Evolutionary conservation across 2,888 invertebrate species (phyloP).

Genomic region (Corbicula japonica): DNA sequence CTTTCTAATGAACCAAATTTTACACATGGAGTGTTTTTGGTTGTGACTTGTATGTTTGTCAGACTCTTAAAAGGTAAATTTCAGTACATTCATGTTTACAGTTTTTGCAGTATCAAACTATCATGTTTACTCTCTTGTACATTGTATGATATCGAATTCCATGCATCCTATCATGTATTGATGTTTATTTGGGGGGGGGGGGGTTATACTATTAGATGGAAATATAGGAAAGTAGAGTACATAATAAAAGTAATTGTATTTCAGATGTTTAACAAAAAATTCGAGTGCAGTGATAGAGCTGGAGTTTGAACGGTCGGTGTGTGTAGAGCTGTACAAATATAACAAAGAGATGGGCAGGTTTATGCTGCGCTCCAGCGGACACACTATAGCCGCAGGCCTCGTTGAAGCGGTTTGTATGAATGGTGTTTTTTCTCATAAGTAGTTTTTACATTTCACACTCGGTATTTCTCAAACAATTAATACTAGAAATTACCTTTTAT

Average conservation of each 20-base stretch:
- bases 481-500: no score
- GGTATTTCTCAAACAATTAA: no score
- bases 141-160: background rate
- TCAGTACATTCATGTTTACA: background rate
- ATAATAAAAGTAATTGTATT: constrained; percentile 32
- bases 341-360: constrained; percentile 97
- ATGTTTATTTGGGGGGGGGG: background rate
- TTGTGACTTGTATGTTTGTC: no score
- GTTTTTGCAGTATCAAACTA: background rate
- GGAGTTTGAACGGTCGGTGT: constrained; percentile 93
- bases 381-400: constrained; percentile 98
- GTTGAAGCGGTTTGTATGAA: constrained; percentile 88
- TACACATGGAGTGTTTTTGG: no score
- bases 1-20: no score
- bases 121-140: background rate
- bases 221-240: no score
- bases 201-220: background rate
- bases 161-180: background rate
- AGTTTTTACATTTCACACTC: no score
- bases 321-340: constrained; percentile 95
- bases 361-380: constrained; percentile 95
- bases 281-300: constrained; percentile 96
- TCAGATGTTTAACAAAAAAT: constrained; percentile 90
- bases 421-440: no score
- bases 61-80: no score